Percentiles rank a stretch among this genome's conserved stretches.
Conservation (phyloP, 2,888 invertebrate genomes). For the Tetropium fuscum region DNA sequence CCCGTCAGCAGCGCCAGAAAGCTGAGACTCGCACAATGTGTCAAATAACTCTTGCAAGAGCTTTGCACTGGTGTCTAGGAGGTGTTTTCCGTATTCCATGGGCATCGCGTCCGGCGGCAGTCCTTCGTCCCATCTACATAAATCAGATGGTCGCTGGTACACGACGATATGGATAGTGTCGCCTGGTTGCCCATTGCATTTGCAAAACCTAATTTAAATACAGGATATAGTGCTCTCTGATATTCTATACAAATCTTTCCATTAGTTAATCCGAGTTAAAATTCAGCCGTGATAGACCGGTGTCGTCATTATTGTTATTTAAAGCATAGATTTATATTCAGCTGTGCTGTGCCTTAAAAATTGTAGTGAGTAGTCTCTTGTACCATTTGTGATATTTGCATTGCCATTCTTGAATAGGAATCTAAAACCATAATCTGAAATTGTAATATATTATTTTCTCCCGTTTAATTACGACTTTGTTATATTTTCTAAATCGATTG, state of each 20-base stretch:
- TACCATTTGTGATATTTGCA: no score
- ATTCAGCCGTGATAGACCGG: constrained; percentile 17
- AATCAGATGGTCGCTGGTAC: constrained; percentile 26
- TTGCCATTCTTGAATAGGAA: no score
- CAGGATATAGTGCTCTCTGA: constrained; percentile 21
- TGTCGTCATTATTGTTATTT: constrained; percentile 23
- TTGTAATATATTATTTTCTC: no score
- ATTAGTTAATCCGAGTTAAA: constrained; percentile 21
- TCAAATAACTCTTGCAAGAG: constrained; percentile 7
- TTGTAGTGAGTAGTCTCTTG: no score
- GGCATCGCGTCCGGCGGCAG: constrained; percentile 32
- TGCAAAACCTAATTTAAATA: constrained; percentile 25
- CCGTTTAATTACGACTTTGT: no score
- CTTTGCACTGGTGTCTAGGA: constrained; percentile 13
- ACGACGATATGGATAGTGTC: constrained; percentile 19
- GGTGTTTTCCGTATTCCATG: constrained; percentile 26
- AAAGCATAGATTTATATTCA: no score
- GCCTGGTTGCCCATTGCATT: constrained; percentile 19
- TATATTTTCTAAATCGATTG: no score
- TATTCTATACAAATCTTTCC: constrained; percentile 21
- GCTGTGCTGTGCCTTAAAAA: no score
- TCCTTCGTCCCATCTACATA: constrained; percentile 29
- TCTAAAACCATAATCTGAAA: no score
- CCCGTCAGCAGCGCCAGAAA: no score
- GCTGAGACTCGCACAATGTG: no score